These are phyloP conservation scores for Heliconius cydno DNA, from an alignment of 2,888 invertebrate species.

Conservation along the genomic window DNA sequence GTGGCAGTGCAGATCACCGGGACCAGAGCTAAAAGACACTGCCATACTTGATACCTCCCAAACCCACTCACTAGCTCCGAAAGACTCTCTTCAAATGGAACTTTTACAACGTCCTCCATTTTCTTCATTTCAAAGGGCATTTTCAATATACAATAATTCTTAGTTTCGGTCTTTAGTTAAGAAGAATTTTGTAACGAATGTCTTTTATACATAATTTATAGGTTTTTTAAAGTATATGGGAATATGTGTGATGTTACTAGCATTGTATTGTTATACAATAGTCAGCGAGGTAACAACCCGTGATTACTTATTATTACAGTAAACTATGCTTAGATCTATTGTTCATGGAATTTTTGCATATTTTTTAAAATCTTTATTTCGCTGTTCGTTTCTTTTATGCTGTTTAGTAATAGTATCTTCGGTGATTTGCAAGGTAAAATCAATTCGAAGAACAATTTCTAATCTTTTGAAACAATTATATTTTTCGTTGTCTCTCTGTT, in stretches of 20 bases:
- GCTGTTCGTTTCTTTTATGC: too few species aligned
- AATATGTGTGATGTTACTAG: background rate
- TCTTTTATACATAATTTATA: background rate
- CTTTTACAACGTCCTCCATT: constrained; percentile 32
- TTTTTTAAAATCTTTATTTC: background rate
- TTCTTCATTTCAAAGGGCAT: constrained; percentile 34
- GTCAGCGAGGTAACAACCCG: constrained; percentile 6
- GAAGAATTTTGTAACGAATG: background rate
- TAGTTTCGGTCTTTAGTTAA: background rate
- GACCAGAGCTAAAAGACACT: constrained; percentile 71
- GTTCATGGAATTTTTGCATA: background rate
- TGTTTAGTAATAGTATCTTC: too few species aligned
- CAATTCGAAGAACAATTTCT: too few species aligned
- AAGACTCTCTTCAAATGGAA: constrained; percentile 41
- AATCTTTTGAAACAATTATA: too few species aligned
- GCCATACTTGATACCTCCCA: constrained; percentile 72
- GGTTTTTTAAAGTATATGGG: constrained; percentile 13
- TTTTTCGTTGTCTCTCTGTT: too few species aligned
- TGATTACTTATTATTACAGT: constrained; percentile 21
- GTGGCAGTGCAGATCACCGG: constrained; percentile 75
- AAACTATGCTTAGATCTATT: constrained; percentile 11
- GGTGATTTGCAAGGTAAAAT: too few species aligned
- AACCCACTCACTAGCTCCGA: constrained; percentile 64
- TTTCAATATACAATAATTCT: background rate
- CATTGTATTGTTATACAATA: constrained; percentile 22